phyloP scores from a whole-genome alignment of 2,888 invertebrate species.

The Aphelenchoides bicaudatus region DNA sequence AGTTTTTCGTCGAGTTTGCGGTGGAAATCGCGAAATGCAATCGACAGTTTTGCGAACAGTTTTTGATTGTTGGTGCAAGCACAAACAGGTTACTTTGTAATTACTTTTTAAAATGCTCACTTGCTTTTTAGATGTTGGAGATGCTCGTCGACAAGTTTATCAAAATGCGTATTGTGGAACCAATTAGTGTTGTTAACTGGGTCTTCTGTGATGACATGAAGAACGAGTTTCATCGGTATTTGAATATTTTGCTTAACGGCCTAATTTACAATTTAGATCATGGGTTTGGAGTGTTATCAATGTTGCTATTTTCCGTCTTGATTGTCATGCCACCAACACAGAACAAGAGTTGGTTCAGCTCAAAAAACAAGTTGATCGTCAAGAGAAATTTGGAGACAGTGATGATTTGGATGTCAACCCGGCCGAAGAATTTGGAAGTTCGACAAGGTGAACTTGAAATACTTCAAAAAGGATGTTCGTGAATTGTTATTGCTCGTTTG shows the following conservation, averaged over 20 bases:
- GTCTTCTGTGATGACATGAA: constrained; percentile 55
- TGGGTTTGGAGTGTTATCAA: constrained; percentile 96
- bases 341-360: background rate
- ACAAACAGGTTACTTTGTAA: constrained; percentile 70
- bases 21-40: constrained; percentile 84
- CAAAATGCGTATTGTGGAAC: constrained; percentile 93
- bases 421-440: too few relatives aligned
- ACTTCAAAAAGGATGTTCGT: constrained; percentile 30
- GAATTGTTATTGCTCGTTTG: constrained; percentile 48
- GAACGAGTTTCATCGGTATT: constrained; percentile 42
- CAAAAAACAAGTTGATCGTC: constrained; percentile 20
- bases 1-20: constrained; percentile 74
- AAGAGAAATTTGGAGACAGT: constrained; percentile 13
- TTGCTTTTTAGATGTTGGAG: constrained; percentile 76
- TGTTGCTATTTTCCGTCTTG: constrained; percentile 85
- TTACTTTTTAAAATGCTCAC: constrained; percentile 2
- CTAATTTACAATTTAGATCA: constrained; percentile 67
- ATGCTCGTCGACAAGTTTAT: constrained; percentile 93
- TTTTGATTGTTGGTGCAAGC: constrained; percentile 89
- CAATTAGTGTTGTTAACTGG: constrained; percentile 95
- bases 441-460: constrained; percentile 23
- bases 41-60: constrained; percentile 85
- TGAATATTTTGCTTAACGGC: background rate
- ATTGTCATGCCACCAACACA: constrained; percentile 23
- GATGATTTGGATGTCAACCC: too few relatives aligned